A percentile compares a stretch with the other conserved stretches of the same genome.
Evolutionary conservation across 1,140 invertebrate species (phyloP).

Genomic region (Apis dorsata): DNA sequence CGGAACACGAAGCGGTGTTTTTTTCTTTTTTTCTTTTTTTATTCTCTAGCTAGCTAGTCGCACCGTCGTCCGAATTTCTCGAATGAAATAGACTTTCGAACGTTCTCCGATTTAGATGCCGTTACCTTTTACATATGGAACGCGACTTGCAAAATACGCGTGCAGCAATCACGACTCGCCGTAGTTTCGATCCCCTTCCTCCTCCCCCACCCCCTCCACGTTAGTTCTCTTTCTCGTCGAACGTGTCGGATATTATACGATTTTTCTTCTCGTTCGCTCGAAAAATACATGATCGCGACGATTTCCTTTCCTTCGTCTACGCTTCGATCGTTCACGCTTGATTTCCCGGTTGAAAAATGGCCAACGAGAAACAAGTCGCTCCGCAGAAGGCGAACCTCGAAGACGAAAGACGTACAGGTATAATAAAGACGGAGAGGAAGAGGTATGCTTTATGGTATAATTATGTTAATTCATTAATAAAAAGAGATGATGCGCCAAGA

Average conservation of each 20-base stretch:
- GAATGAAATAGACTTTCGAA: conserved; percentile 36
- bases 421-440: conserved; percentile 55
- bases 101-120: conserved; percentile 53
- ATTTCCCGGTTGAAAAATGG: not conserved
- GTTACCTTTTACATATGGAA: conserved; percentile 65
- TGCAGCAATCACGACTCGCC: conserved; percentile 44
- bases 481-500: conserved; percentile 29
- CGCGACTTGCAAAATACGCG: conserved; percentile 58
- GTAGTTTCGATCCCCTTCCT: not conserved
- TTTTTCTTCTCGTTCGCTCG: conserved; percentile 1
- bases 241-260: not conserved
- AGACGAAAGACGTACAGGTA: conserved; percentile 39
- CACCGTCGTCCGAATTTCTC: conserved; percentile 25
- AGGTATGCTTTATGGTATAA: conserved; percentile 65
- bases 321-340: too few species aligned
- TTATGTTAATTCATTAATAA: conserved; percentile 74
- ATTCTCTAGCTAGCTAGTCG: conserved; percentile 15
- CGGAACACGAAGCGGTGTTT: conserved; percentile 13
- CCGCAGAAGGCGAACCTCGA: not conserved
- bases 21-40: conserved; percentile 43
- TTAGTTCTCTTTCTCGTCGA: conserved; percentile 7
- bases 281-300: conserved; percentile 33
- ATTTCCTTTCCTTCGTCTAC: not conserved
- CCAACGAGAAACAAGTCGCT: not conserved
- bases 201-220: not conserved